phyloP scores from a whole-genome alignment of 2,113 vertebrate genomes.

The Neotragus moschatus region DNA sequence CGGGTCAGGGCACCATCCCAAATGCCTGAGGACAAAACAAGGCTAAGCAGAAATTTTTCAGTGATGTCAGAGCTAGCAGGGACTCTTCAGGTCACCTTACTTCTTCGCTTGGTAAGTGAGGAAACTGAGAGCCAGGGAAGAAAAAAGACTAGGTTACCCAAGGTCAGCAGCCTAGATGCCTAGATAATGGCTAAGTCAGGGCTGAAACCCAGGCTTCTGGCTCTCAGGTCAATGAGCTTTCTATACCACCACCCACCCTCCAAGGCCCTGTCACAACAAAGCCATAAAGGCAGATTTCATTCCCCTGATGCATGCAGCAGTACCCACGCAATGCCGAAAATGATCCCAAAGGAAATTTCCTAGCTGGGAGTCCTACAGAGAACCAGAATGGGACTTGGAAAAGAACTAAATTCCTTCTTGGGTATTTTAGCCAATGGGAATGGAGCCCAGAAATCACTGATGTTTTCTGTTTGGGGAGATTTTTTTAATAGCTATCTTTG shows the following conservation, averaged over 20 bases:
- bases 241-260: not conserved
- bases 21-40: not conserved
- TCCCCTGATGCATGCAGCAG: constrained; percentile 1
- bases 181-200: not conserved
- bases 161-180: not conserved
- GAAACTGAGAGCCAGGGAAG: not conserved
- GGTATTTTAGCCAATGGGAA: constrained; percentile 42
- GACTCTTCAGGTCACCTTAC: not conserved
- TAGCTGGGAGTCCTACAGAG: constrained; percentile 31
- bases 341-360: constrained; percentile 58
- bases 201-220: not conserved
- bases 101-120: not conserved
- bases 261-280: not conserved
- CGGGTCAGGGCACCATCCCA: not conserved
- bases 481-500: constrained; percentile 53
- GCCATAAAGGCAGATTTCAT: not conserved
- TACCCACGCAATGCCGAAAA: not conserved
- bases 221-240: not conserved
- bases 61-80: not conserved
- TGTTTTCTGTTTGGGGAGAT: constrained; percentile 49
- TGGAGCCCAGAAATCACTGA: constrained; percentile 54
- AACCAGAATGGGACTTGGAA: constrained; percentile 60
- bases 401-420: constrained; percentile 43
- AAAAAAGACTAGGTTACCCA: not conserved
- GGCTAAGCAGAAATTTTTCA: not conserved